Percentiles rank a stretch among this genome's conserved stretches.
Conservation (phyloP, 2,888 invertebrate species). For the Pristionchus japonicus region DNA sequence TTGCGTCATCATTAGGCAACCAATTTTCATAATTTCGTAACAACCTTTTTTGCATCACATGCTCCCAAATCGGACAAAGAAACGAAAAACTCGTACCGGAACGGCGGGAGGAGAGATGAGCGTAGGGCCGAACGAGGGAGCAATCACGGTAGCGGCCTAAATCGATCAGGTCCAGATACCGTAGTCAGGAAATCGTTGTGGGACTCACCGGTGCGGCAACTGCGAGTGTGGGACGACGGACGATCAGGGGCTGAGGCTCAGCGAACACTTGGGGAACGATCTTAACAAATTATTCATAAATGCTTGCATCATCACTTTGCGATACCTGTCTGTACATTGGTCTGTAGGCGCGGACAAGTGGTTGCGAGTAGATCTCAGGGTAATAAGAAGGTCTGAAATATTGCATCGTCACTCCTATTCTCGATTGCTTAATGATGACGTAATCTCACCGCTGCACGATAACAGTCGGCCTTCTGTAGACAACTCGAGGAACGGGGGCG, state of each 20-base stretch:
- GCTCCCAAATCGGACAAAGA: not conserved
- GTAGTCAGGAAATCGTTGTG: not conserved
- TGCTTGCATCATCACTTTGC: not conserved
- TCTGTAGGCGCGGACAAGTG: not conserved
- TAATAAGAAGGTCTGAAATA: not conserved
- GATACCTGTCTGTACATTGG: slow-evolving; percentile 9
- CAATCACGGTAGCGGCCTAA: not conserved
- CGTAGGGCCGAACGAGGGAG: not conserved
- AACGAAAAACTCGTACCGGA: not conserved
- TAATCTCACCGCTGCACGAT: slow-evolving; percentile 2
- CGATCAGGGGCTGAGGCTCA: not conserved
- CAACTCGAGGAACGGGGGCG: not conserved
- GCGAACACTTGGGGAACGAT: not conserved
- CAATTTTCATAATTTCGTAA: not conserved
- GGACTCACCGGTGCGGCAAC: slow-evolving; percentile 16
- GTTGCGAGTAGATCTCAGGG: slow-evolving; percentile 10
- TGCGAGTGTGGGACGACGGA: not conserved
- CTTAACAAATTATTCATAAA: not conserved
- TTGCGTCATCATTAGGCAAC: not conserved
- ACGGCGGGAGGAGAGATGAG: not conserved
- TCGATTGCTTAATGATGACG: not conserved
- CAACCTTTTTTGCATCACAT: no score
- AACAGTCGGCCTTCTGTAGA: slow-evolving; percentile 36
- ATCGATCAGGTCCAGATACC: not conserved
- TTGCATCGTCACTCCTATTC: not conserved